phyloP scores from a whole-genome alignment of 2,113 vertebrate species.

The Oncorhynchus mykiss region DNA sequence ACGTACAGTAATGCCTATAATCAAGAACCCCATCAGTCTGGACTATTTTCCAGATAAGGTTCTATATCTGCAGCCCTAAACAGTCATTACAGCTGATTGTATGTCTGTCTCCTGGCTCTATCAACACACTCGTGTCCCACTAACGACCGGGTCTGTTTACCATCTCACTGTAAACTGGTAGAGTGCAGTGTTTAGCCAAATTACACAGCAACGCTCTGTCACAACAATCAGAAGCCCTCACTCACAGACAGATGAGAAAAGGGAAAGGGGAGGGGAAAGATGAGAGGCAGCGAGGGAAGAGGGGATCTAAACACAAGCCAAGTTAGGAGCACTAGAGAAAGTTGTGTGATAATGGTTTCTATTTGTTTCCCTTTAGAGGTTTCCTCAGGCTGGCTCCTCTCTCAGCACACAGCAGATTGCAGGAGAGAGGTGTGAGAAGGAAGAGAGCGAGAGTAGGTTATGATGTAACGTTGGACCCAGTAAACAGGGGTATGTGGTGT shows the following conservation, averaged over 20 bases:
- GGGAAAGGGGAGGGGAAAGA: slow-evolving; percentile 31
- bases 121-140: slow-evolving; percentile 57
- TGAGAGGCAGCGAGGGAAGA: slow-evolving; percentile 27
- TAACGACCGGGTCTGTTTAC: slow-evolving; percentile 63
- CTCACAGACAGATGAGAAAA: slow-evolving; percentile 55
- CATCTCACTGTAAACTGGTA: slow-evolving; percentile 57
- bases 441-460: slow-evolving; percentile 28
- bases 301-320: slow-evolving; percentile 32
- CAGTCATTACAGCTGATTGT: slow-evolving; percentile 65
- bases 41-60: slow-evolving; percentile 51
- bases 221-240: slow-evolving; percentile 68
- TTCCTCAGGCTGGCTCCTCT: slow-evolving; percentile 25
- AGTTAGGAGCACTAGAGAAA: slow-evolving; percentile 34
- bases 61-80: slow-evolving; percentile 45
- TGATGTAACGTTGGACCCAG: too few species aligned
- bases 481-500: too few species aligned
- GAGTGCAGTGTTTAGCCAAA: slow-evolving; percentile 70
- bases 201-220: slow-evolving; percentile 68
- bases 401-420: neutral
- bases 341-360: slow-evolving; percentile 36
- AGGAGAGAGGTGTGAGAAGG: neutral
- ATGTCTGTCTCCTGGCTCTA: slow-evolving; percentile 27
- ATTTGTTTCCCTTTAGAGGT: slow-evolving; percentile 27
- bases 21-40: slow-evolving; percentile 30
- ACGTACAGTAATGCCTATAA: slow-evolving; percentile 34